Percentiles rank a stretch among this genome's conserved stretches.
Evolutionary conservation across 2,888 invertebrate genomes (phyloP).

Genomic region (Hedychridium roseum): DNA sequence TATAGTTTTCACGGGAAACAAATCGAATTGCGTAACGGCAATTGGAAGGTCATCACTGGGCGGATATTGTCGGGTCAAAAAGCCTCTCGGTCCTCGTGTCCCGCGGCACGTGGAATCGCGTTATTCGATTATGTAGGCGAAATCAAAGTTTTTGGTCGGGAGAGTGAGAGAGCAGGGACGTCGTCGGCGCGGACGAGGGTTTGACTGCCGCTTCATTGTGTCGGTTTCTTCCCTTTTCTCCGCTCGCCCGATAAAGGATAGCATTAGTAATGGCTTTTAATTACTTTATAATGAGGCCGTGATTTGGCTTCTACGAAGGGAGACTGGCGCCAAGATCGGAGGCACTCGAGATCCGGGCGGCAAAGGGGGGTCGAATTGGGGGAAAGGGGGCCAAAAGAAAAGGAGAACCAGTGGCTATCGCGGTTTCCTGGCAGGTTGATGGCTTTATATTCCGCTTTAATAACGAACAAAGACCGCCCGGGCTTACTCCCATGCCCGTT

Average conservation of each 20-base stretch:
- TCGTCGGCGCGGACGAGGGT: slow-evolving; percentile 54
- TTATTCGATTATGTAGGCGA: slow-evolving; percentile 49
- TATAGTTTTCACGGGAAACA: no score
- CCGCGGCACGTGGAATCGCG: slow-evolving; percentile 33
- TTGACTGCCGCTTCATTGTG: slow-evolving; percentile 58
- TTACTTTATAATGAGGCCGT: slow-evolving; percentile 62
- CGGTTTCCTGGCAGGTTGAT: slow-evolving; percentile 41
- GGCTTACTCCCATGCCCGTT: no score
- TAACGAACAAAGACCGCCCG: slow-evolving; percentile 31
- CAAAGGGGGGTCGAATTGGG: slow-evolving; percentile 1
- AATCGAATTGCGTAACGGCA: slow-evolving; percentile 33
- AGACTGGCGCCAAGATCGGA: slow-evolving; percentile 53
- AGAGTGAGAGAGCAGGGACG: slow-evolving; percentile 27
- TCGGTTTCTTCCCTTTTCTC: slow-evolving; percentile 38
- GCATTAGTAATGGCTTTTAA: slow-evolving; percentile 64
- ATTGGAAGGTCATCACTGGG: slow-evolving; percentile 47
- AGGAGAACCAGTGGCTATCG: slow-evolving; percentile 21
- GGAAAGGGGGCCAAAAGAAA: slow-evolving; percentile 23
- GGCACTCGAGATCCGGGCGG: slow-evolving; percentile 21
- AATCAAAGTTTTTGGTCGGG: slow-evolving; percentile 40
- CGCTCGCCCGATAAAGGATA: slow-evolving; percentile 55
- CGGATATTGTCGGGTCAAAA: slow-evolving; percentile 55
- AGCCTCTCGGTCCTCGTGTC: slow-evolving; percentile 30
- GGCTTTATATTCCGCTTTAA: slow-evolving; percentile 41
- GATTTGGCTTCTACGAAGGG: slow-evolving; percentile 52